Conservation (phyloP, 2,113 vertebrate species). For the Cynopterus brachyotis region DNA sequence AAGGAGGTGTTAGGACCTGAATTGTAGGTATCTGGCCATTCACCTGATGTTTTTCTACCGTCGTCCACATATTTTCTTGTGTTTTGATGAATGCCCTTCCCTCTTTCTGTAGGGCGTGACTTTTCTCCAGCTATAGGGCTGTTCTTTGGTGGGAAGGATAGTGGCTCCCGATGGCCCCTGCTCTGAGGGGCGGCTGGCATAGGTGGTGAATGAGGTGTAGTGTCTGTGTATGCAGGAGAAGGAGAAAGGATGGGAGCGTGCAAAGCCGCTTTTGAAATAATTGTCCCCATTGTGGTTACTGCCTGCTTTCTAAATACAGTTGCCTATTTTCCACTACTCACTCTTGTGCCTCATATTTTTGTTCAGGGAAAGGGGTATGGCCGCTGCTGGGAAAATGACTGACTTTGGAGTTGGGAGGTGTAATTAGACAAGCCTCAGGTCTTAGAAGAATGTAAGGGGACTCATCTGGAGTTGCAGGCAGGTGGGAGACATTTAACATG, state of each 20-base stretch:
- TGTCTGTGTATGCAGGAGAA: background rate
- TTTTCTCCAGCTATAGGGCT: background rate
- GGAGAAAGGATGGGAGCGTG: background rate
- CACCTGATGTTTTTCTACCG: background rate
- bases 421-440: background rate
- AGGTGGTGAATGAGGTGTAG: slow-evolving; percentile 5
- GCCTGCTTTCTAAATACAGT: background rate
- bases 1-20: background rate
- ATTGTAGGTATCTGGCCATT: background rate
- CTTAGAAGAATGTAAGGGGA: background rate
- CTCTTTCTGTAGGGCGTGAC: background rate
- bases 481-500: background rate
- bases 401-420: background rate
- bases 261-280: background rate
- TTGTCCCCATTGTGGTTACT: background rate
- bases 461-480: background rate
- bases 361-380: background rate
- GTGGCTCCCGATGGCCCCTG: background rate
- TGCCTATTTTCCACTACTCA: background rate
- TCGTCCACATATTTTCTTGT: background rate
- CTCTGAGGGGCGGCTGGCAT: background rate
- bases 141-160: background rate
- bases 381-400: background rate
- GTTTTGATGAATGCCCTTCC: background rate
- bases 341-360: background rate